Conservation (phyloP, 2,113 vertebrate genomes). For the Myiozetetes cayanensis region DNA sequence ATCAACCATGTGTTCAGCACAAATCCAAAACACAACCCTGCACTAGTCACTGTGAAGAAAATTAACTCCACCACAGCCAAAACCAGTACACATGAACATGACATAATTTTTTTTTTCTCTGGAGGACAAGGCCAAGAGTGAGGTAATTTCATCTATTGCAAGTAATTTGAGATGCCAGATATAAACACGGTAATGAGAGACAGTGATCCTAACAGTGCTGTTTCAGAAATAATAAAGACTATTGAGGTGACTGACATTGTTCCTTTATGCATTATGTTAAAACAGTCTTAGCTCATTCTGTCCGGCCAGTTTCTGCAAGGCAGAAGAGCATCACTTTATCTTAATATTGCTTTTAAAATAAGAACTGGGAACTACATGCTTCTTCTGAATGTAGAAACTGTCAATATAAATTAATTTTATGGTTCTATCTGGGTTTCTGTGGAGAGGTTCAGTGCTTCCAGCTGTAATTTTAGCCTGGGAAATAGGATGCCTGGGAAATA, state of each 20-base stretch:
- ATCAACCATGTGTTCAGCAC: not conserved
- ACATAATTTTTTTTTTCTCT: not conserved
- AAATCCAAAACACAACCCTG: not conserved
- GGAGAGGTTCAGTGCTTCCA: not conserved
- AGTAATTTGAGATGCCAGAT: not conserved
- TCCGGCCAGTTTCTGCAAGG: not conserved
- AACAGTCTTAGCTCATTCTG: not conserved
- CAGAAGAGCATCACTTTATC: not conserved
- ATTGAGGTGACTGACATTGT: not conserved
- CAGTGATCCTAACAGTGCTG: not conserved
- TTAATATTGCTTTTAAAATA: conserved; percentile 29
- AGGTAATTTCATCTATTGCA: not conserved
- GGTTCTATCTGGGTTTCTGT: not conserved
- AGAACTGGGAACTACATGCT: not conserved
- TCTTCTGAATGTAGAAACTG: not conserved
- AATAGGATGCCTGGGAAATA: not conserved
- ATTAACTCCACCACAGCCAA: not conserved
- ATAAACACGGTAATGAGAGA: not conserved
- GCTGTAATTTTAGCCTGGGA: not conserved
- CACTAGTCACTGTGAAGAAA: not conserved
- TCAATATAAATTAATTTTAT: conserved; percentile 28
- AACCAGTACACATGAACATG: not conserved
- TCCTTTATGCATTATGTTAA: not conserved
- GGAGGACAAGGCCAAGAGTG: not conserved
- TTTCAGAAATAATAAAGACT: not conserved